Percentiles rank a stretch among this genome's conserved stretches.
phyloP scores from a whole-genome alignment of 2,797 vertebrate genomes.

The Thalassophryne amazonica region DNA sequence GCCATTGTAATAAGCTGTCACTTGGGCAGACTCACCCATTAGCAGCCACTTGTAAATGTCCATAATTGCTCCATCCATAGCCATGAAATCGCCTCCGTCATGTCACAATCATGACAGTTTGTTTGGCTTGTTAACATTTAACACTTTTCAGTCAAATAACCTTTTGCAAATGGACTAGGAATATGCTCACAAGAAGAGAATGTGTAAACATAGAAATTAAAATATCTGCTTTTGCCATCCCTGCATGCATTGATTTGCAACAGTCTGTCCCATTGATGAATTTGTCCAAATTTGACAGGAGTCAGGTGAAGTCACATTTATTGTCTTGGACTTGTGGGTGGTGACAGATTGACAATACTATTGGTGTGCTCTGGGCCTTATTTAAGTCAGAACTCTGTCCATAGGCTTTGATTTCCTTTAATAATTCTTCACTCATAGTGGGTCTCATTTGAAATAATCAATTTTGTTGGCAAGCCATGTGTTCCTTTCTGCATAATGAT shows the following conservation, averaged over 20 bases:
- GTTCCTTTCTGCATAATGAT: slow-evolving; percentile 15
- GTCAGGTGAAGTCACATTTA: slow-evolving; percentile 5
- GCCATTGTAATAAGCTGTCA: slow-evolving; percentile 52
- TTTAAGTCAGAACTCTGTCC: slow-evolving; percentile 6
- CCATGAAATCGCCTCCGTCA: slow-evolving; percentile 18
- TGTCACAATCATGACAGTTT: slow-evolving; percentile 11
- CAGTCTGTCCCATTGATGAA: slow-evolving; percentile 5
- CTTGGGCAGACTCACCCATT: slow-evolving; percentile 28
- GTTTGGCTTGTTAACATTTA: slow-evolving; percentile 18
- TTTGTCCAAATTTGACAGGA: background rate
- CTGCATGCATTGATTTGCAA: background rate
- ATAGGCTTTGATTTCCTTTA: slow-evolving; percentile 17
- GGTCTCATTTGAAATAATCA: slow-evolving; percentile 21
- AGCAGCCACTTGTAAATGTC: slow-evolving; percentile 39
- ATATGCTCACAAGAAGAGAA: background rate
- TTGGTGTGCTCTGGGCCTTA: background rate
- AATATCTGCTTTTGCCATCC: background rate
- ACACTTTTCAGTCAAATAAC: slow-evolving; percentile 1
- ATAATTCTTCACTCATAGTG: background rate
- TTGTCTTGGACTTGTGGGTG: background rate
- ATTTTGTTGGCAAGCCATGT: slow-evolving; percentile 10
- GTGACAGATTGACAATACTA: background rate
- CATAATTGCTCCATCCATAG: slow-evolving; percentile 4
- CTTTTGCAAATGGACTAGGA: background rate
- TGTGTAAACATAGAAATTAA: background rate